These are phyloP conservation scores for Notolepis coatsorum DNA, from an alignment of 2,797 vertebrate genomes.

Conservation along the genomic window DNA sequence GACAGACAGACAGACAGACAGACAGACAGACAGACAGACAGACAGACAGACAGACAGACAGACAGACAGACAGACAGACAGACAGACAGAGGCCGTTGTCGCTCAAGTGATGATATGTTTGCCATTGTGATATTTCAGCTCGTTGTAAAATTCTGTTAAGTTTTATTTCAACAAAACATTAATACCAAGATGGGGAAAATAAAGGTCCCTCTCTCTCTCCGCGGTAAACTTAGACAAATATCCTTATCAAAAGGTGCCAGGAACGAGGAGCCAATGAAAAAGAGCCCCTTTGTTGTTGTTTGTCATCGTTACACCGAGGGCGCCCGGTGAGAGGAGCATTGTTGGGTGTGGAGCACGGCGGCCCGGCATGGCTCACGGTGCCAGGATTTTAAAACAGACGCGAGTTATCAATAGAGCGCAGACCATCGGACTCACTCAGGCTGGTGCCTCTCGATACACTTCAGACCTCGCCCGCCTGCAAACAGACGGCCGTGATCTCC, in stretches of 20 bases:
- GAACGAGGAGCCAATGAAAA: slow-evolving; percentile 52
- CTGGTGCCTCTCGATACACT: slow-evolving; percentile 81
- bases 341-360: slow-evolving; percentile 82
- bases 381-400: slow-evolving; percentile 83
- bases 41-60: too few species aligned
- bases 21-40: too few species aligned
- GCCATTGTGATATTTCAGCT: too few species aligned
- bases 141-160: too few species aligned
- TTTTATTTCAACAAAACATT: too few species aligned
- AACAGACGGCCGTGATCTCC: slow-evolving; percentile 70
- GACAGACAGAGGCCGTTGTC: too few species aligned
- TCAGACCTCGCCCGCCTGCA: slow-evolving; percentile 61
- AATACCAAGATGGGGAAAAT: too few species aligned
- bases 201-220: too few species aligned
- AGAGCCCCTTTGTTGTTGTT: slow-evolving; percentile 75
- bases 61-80: too few species aligned
- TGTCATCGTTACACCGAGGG: slow-evolving; percentile 73
- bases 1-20: too few species aligned
- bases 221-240: slow-evolving; percentile 57
- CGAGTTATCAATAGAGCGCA: slow-evolving; percentile 84
- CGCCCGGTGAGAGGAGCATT: slow-evolving; percentile 80
- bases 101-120: too few species aligned
- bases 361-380: slow-evolving; percentile 79
- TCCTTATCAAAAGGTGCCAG: slow-evolving; percentile 76
- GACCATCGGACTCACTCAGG: slow-evolving; percentile 77